These are phyloP conservation scores for Eueremaeus valkanovi DNA, from an alignment of 2,888 invertebrate species.

Conservation along the genomic window DNA sequence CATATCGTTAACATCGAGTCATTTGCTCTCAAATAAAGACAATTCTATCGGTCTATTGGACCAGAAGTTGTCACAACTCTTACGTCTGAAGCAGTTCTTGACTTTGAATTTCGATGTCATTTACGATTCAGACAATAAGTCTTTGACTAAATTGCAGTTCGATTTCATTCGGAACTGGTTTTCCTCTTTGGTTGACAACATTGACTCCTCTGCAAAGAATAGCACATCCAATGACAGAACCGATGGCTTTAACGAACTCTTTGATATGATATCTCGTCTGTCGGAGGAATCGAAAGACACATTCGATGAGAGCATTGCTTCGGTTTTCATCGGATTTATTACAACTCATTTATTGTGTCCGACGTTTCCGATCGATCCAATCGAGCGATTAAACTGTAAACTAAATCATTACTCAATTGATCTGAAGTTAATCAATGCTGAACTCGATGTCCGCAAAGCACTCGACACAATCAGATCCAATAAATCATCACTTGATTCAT, in stretches of 20 bases:
- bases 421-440: slow-evolving; percentile 52
- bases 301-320: slow-evolving; percentile 42
- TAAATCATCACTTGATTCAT: slow-evolving; percentile 1
- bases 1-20: slow-evolving; percentile 7
- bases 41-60: slow-evolving; percentile 19
- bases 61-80: neutral
- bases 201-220: neutral
- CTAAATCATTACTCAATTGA: slow-evolving; percentile 67
- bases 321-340: slow-evolving; percentile 57
- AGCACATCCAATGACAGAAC: neutral
- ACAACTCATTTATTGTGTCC: slow-evolving; percentile 49
- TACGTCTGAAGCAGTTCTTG: slow-evolving; percentile 13
- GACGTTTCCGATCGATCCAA: slow-evolving; percentile 73
- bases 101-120: slow-evolving; percentile 2
- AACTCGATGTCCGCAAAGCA: slow-evolving; percentile 41
- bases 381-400: slow-evolving; percentile 70
- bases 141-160: neutral
- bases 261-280: neutral
- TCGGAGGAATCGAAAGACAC: slow-evolving; percentile 15
- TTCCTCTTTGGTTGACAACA: neutral
- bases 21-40: neutral
- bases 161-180: slow-evolving; percentile 3
- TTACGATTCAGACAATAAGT: neutral
- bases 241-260: neutral
- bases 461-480: slow-evolving; percentile 39